Conservation (phyloP, 1,140 invertebrate species). For the Parapsyche elsis region DNA sequence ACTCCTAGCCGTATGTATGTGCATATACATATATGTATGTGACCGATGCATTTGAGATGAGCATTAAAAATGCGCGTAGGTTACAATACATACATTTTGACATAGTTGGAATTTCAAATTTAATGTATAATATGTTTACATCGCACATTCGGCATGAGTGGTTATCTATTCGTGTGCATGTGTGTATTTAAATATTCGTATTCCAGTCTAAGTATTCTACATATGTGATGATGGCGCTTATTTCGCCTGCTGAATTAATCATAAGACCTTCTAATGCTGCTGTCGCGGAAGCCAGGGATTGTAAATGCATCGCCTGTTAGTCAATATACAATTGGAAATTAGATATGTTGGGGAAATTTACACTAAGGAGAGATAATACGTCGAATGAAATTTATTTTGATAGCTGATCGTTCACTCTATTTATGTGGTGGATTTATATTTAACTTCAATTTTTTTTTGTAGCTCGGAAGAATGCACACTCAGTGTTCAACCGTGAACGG, state of each 20-base stretch:
- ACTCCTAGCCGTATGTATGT: not conserved
- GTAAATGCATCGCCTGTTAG: not conserved
- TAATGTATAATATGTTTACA: conserved; percentile 32
- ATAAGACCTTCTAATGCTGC: conserved; percentile 38
- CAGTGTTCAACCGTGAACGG: no score
- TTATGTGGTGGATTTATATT: no score
- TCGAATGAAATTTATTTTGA: no score
- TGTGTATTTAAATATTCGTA: not conserved
- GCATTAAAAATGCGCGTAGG: not conserved
- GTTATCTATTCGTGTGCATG: conserved; percentile 13
- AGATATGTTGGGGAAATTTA: no score
- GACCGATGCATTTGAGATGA: not conserved
- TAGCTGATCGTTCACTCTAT: no score
- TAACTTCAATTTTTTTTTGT: no score
- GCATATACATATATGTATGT: not conserved
- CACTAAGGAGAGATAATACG: no score
- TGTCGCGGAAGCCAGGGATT: not conserved
- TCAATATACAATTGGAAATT: no score
- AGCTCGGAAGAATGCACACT: no score
- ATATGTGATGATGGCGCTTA: conserved; percentile 42
- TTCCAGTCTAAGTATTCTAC: not conserved
- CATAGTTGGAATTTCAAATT: conserved; percentile 27
- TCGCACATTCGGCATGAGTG: not conserved
- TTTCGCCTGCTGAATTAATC: conserved; percentile 49
- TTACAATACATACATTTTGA: not conserved